Evolutionary conservation across 2,888 invertebrate species (phyloP), one percentile per base, ranked within the genome.

Genomic region (Hartigia nigra): DNA sequence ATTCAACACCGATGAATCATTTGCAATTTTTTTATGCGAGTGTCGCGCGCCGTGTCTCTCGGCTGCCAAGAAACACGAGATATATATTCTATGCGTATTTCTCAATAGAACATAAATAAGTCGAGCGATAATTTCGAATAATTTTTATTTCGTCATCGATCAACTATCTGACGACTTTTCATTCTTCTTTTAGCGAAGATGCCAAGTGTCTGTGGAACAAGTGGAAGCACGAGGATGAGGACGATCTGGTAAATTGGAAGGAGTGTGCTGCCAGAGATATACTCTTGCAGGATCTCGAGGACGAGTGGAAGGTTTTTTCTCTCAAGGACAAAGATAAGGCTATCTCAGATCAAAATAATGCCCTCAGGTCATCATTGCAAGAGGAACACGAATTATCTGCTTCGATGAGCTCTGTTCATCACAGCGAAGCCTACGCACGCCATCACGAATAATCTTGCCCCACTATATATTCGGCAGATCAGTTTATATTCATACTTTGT

Each of bases 201-300:
- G 91, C 91, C 4, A 91, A 87, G 79, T 82, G 80, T 5, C 69
- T 90, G 70, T 91, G 90, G 90, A 83, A 88, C 23, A 84, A 90
- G 37, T 90, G 91, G 90, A 85, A 87, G 1, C 80, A 81, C 9
- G 90, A 91, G 77, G 91, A 91, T 76, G 81, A 86, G 23, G 80
- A 80, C 36, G 82, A 87, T 12, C 77, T 81, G 31, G 84, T 87
- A 12, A 84, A 84, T 39, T 55, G 55, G 55, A 83, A 86, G 74
- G 84, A 84, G 2, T 84, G 84, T 4, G 39, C 78, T 4, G 81
- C 86, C 39, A 85, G 88, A 31, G 89, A 90, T 75, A 75, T 78
- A 12, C 74, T 90, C 69, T 87, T 91, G 84, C 77, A 82, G 75
- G 80, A 85, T 34, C 82, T 91, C 35, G 91, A 91, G 70, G 82